Base-by-base conservation (phyloP, 2,113 vertebrate species). In the Vidua macroura region DNA sequence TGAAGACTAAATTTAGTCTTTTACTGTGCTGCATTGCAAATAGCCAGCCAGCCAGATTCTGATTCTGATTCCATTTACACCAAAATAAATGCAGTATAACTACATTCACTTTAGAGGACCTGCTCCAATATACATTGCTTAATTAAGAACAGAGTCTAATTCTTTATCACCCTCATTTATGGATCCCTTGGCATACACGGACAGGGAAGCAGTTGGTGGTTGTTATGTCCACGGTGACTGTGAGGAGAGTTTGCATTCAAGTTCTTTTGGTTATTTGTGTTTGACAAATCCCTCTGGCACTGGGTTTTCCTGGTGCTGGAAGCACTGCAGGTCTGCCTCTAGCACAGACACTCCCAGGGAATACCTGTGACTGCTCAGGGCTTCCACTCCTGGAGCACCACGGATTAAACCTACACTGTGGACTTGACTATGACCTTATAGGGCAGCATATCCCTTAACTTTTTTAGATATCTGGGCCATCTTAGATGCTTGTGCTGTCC, bases 131-230 rank as follows among this genome's bases (percentile, higher is more conserved):
- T 2, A 7, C 1, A 19, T 30, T 60, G 41, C 41, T 92, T 63
- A 51, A 33, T 58, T 48, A 77, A 51, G 39, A 58, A 18, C 30
- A 66, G 30, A 60, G 24, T 67, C 41, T 81, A 52, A 55, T 41
- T 28, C 41, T 83, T 69, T 31, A 8, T 31, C 39, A 14, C 15
- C 33, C 64, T 80, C 39, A 6, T 66, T 83, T 1, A 3, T 33
- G 6, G 46, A 1, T 67, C 15, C 31, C 33, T 52, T n/a, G 5
- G 41, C 16, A 4, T 23, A 5, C 20, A 4, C 0, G 1, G 53
- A 9, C 24, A 66, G 43, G 18, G 37, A 20, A 62, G 51, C 39
- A 13, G 24, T 44, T 10, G 3, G 17, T 35, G 63, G 13, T 24
- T 9, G n/a, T 35, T 39, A 10, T 6, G 21, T 35, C 43, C 46